Percentiles rank a stretch among this genome's conserved stretches.
These are phyloP conservation scores for Umimayanthus kanabou DNA, from an alignment of 92 coral and sea anemone genomes.

Conservation along the genomic window DNA sequence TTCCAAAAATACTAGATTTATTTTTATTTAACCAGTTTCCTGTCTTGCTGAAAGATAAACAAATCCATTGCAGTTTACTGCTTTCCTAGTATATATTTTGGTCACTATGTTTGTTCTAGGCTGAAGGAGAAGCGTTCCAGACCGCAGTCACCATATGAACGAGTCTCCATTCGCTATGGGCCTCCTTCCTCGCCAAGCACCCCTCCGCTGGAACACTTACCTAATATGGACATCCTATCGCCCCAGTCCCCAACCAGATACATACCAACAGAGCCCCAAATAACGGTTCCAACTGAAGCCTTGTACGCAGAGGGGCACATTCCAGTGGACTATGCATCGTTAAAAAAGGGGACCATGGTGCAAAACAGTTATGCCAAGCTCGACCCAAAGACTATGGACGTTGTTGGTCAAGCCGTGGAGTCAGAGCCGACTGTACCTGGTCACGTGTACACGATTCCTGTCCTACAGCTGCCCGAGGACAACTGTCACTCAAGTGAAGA, in stretches of 20 bases:
- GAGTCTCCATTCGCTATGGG: conserved; percentile 32
- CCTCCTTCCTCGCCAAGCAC: conserved; percentile 12
- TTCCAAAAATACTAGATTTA: too few species aligned
- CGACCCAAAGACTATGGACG: conserved; percentile 25
- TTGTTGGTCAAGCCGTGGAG: background rate
- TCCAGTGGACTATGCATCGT: conserved; percentile 17
- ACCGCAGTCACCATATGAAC: conserved; percentile 29
- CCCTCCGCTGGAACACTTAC: conserved; percentile 15
- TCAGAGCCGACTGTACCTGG: background rate
- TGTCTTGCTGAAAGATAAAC: background rate
- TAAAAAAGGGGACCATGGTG: conserved; percentile 1
- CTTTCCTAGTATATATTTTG: background rate
- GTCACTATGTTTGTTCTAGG: background rate
- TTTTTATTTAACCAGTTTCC: background rate
- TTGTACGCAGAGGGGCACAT: conserved; percentile 35
- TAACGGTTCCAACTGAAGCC: conserved; percentile 12
- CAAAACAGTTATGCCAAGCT: conserved; percentile 22
- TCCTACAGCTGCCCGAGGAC: conserved; percentile 11
- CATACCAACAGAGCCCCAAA: background rate
- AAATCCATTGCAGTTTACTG: background rate
- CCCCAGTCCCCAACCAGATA: background rate
- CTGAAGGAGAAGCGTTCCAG: conserved; percentile 21
- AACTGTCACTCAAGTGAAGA: background rate
- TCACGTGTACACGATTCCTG: conserved; percentile 30
- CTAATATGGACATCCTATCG: background rate